phyloP scores from a whole-genome alignment of 2,797 vertebrate genomes.

The Cephalopachus bancanus region DNA sequence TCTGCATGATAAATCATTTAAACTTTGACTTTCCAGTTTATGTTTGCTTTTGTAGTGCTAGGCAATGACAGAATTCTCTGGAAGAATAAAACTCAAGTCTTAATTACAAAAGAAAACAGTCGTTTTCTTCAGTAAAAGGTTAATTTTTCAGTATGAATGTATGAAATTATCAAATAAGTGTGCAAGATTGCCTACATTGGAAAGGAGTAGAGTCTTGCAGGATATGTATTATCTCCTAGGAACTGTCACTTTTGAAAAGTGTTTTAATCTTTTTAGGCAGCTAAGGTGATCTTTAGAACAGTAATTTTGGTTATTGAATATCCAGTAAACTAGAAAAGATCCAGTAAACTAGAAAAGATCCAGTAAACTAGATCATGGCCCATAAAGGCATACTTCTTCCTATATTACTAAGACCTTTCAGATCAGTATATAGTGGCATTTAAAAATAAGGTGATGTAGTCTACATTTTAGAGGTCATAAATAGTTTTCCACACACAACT shows the following conservation, averaged over 20 bases:
- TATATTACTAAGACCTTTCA: constrained; percentile 24
- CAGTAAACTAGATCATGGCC: not conserved
- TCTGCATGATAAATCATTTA: not conserved
- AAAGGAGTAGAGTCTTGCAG: not conserved
- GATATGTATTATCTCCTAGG: not conserved
- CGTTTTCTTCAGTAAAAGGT: not conserved
- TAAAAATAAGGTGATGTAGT: not conserved
- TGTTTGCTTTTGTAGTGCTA: not conserved
- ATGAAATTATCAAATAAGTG: constrained; percentile 16
- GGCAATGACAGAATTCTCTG: not conserved
- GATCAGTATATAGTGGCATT: not conserved
- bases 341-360: not conserved
- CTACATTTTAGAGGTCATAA: not conserved
- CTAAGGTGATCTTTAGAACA: constrained; percentile 19
- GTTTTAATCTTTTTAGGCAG: constrained; percentile 37
- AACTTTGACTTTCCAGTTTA: not conserved
- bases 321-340: not conserved
- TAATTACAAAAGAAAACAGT: not conserved
- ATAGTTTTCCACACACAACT: not conserved
- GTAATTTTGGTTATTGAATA: constrained; percentile 30
- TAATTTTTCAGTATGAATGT: constrained; percentile 25
- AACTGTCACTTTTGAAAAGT: constrained; percentile 21
- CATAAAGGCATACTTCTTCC: not conserved
- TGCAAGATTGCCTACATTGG: not conserved
- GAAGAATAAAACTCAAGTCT: constrained; percentile 3